Base-by-base conservation (phyloP, 2,113 vertebrate species). In the Archocentrus centrarchus region DNA sequence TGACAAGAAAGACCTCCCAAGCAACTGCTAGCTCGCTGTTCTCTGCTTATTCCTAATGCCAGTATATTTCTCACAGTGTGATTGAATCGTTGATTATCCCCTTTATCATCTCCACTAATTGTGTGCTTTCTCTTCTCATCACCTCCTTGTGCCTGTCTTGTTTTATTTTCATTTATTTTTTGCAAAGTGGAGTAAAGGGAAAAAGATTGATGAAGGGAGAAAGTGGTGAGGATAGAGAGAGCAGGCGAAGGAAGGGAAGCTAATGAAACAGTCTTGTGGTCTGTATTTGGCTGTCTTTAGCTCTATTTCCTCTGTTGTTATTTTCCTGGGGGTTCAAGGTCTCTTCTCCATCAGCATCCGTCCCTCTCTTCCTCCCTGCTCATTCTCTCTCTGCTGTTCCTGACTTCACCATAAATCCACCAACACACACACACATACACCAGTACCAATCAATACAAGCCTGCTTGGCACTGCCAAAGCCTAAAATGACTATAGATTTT, bases 401-500 rank as follows among this genome's bases (percentile, higher is more conserved):
- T 80, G 73, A 83, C 73, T 91, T 83, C 44, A 77, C 91, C 88
- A 92, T 95, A 93, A 95, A 94, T 95, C 86, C 53, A 84, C 78
- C 78, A 91, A 81, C 86, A 88, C 91, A 90, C 80, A 81, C 13
- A 80, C 1, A 64, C 7, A 79, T 62, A 81, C 90, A 91, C 81
- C 9, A 39, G 9, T 10, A 90, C 84, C 70, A 91, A 94, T 95
- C 94, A 93, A 95, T 95, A 93, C 64, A 76, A 79, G 86, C 85
- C 93, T 94, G 89, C 90, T 93, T 94, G 94, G 93, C 91, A 93
- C 91, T 93, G 93, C 94, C 94, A 93, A 90, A 94, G 86, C 86
- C 91, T 89, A 93, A 95, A 95, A 95, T 95, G 93, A 95, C 91
- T 94, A 95, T 95, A 91, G 94, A 95, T 95, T 94, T 93, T 81